Percentiles rank a stretch among this genome's conserved stretches.
Evolutionary conservation across 2,888 invertebrate species (phyloP).

Genomic region (Chirona hameri): DNA sequence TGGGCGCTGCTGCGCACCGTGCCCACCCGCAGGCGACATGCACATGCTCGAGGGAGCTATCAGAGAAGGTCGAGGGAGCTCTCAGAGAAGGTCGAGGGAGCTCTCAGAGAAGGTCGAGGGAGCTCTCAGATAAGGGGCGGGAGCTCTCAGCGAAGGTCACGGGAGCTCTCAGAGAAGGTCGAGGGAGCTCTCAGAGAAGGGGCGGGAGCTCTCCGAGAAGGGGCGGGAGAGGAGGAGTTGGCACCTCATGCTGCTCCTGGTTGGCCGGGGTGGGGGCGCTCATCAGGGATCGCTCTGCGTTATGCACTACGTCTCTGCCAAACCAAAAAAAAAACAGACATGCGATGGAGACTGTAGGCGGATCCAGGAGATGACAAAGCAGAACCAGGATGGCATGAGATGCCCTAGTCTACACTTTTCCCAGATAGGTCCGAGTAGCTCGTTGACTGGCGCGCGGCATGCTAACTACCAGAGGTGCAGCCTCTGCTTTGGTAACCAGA

Average conservation of each 20-base stretch:
- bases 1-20: no score
- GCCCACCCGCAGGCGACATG: no score
- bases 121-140: no score
- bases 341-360: not conserved
- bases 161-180: no score
- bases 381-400: not conserved
- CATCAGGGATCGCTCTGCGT: not conserved
- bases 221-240: not conserved
- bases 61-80: no score
- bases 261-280: not conserved
- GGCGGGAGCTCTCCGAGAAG: no score
- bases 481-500: not conserved
- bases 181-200: no score
- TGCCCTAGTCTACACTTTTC: no score
- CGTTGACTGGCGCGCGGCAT: not conserved
- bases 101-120: no score
- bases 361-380: not conserved
- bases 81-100: no score
- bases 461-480: not conserved
- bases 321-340: not conserved
- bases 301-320: not conserved
- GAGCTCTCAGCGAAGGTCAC: no score
- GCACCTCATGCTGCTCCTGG: not conserved
- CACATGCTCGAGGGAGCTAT: no score
- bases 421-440: not conserved